A percentile compares a stretch with the other conserved stretches of the same genome.
Conservation (phyloP, 1,140 invertebrate species). For the Chrysomallon squamiferum region DNA sequence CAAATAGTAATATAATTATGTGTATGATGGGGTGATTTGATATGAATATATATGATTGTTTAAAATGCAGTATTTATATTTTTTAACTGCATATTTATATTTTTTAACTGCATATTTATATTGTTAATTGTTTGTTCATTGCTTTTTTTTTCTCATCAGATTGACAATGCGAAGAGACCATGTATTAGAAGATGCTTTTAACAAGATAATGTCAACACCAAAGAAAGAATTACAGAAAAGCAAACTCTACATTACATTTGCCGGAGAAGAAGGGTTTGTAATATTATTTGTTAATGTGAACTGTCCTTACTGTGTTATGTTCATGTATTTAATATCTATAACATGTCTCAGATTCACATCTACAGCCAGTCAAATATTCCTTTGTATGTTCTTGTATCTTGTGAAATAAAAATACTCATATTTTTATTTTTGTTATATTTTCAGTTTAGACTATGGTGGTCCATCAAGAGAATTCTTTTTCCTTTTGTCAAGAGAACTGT, state of each 20-base stretch:
- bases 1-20: too few species aligned
- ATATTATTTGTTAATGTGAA: too few species aligned
- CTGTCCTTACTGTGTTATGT: too few species aligned
- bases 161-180: constrained; percentile 91
- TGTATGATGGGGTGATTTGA: too few species aligned
- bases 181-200: constrained; percentile 93
- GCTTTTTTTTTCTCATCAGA: too few species aligned
- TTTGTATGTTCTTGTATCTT: too few species aligned
- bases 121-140: too few species aligned
- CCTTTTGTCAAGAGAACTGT: constrained; percentile 91
- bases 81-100: not conserved
- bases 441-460: constrained; percentile 90
- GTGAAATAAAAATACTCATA: not conserved
- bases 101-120: not conserved
- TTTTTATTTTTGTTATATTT: constrained; percentile 4
- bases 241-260: constrained; percentile 92
- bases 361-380: too few species aligned
- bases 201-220: constrained; percentile 94
- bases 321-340: too few species aligned
- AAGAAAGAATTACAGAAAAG: constrained; percentile 96
- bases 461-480: constrained; percentile 98
- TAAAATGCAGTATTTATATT: not conserved
- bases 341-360: too few species aligned
- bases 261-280: constrained; percentile 87
- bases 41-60: not conserved